Percentiles rank a stretch among this genome's conserved stretches.
Evolutionary conservation across 2,888 invertebrate genomes (phyloP).

Genomic region (Amitus sp.): DNA sequence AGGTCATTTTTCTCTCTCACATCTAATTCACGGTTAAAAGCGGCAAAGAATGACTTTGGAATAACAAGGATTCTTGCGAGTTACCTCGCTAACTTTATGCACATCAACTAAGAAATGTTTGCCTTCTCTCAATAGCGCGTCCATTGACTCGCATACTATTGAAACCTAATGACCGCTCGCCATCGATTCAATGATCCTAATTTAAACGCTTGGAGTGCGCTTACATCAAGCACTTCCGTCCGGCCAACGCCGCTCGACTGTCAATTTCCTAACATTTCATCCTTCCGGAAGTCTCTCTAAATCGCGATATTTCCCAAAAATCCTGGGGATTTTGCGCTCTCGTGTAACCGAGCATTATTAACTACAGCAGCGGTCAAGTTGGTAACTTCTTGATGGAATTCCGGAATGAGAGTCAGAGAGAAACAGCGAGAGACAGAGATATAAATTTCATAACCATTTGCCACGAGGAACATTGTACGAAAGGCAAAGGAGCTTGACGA

Average conservation of each 20-base stretch:
- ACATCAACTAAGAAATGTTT: neutral
- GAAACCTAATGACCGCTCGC: neutral
- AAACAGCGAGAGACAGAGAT: slow-evolving; percentile 5
- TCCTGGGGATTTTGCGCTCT: neutral
- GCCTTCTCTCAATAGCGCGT: neutral
- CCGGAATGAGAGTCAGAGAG: slow-evolving; percentile 13
- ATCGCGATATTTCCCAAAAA: too few species aligned
- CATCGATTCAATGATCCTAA: neutral
- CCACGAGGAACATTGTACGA: slow-evolving; percentile 24
- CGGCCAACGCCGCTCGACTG: neutral
- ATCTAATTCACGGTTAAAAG: too few species aligned
- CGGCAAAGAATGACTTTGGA: too few species aligned
- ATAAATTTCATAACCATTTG: slow-evolving; percentile 20
- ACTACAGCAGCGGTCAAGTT: slow-evolving; percentile 13
- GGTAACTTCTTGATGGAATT: slow-evolving; percentile 31
- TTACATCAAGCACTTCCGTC: neutral
- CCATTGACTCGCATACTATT: neutral
- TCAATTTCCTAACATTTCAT: neutral
- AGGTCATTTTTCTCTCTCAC: too few species aligned
- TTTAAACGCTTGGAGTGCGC: neutral
- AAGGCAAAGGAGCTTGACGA: slow-evolving; percentile 45
- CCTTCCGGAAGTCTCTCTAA: neutral
- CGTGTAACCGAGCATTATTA: slow-evolving; percentile 11
- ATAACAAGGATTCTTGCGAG: too few species aligned
- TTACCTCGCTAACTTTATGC: slow-evolving; percentile 18